A percentile compares a stretch with the other conserved stretches of the same genome.
Conservation (phyloP, 1,140 invertebrate species). For the Acyrthosiphon pisum region DNA sequence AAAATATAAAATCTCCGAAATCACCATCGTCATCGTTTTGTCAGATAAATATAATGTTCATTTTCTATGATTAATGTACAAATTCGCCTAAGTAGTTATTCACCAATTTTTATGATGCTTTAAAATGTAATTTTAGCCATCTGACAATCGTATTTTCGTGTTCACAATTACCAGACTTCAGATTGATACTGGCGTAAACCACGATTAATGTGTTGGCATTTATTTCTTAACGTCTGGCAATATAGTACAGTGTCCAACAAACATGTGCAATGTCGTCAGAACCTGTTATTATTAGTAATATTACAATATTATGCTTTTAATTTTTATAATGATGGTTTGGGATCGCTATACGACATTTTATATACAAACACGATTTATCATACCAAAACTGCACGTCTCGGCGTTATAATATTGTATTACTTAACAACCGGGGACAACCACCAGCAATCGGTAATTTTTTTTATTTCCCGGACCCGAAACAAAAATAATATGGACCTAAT, state of each 20-base stretch:
- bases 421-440: neutral
- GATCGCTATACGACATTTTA: neutral
- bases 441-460: neutral
- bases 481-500: neutral
- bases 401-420: neutral
- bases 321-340: neutral
- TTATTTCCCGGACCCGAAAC: neutral
- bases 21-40: neutral
- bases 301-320: neutral
- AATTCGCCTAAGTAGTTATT: neutral
- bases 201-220: neutral
- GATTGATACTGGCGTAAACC: neutral
- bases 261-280: neutral
- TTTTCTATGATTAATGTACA: neutral
- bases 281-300: neutral
- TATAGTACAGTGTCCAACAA: neutral
- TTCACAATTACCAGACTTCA: neutral
- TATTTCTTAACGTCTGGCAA: neutral
- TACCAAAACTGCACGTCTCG: neutral
- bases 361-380: neutral
- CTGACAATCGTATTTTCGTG: neutral
- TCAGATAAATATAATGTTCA: neutral
- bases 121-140: neutral
- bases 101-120: neutral
- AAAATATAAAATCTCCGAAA: neutral